These are phyloP conservation scores for Sebastes matsubarae DNA, from an alignment of 2,797 vertebrate genomes.

Conservation along the genomic window DNA sequence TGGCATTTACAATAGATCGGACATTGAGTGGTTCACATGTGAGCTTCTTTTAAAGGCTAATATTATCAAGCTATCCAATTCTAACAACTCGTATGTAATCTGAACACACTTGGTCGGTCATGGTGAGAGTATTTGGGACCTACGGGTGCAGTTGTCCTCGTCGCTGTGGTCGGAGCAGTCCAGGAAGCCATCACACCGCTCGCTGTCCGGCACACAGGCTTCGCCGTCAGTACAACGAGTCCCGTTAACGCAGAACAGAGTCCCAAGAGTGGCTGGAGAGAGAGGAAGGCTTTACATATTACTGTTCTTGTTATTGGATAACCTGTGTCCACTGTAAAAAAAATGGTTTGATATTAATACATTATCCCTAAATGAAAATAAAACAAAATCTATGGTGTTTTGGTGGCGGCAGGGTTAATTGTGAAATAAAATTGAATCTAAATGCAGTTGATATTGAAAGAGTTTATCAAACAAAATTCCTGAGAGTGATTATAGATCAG, in stretches of 20 bases:
- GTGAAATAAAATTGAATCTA: too few relatives aligned
- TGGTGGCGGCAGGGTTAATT: too few relatives aligned
- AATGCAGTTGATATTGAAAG: too few relatives aligned
- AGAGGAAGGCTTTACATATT: not conserved
- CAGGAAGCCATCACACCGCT: slow-evolving; percentile 92
- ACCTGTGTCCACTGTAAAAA: not conserved
- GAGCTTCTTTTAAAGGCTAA: not conserved
- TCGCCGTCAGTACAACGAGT: slow-evolving; percentile 90
- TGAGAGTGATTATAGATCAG: too few relatives aligned
- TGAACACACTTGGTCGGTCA: not conserved
- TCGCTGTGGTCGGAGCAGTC: slow-evolving; percentile 96
- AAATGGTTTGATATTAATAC: too few relatives aligned
- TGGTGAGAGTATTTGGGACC: slow-evolving; percentile 36
- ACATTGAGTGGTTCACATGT: not conserved
- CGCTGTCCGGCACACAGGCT: slow-evolving; percentile 85
- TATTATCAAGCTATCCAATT: too few relatives aligned
- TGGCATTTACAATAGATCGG: not conserved
- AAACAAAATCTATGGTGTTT: too few relatives aligned
- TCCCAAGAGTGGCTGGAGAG: slow-evolving; percentile 86
- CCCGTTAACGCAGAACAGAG: slow-evolving; percentile 84
- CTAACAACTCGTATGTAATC: not conserved
- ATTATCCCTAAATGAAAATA: too few relatives aligned
- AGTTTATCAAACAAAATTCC: too few relatives aligned
- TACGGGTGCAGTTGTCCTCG: slow-evolving; percentile 91
- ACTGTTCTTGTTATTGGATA: not conserved